phyloP scores from a whole-genome alignment of 2,797 vertebrate species.

The Pseudochirops corinnae region DNA sequence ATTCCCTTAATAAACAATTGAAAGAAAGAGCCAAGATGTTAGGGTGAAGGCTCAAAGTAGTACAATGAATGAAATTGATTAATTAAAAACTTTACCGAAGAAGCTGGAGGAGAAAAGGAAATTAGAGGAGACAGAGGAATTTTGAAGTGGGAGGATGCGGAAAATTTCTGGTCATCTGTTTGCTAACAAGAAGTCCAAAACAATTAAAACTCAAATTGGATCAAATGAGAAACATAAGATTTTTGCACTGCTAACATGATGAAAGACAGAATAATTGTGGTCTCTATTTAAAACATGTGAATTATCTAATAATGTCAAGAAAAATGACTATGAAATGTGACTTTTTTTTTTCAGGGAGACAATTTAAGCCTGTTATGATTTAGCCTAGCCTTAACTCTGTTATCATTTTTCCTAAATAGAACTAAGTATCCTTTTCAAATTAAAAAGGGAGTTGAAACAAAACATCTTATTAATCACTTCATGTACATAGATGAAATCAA shows the following conservation, averaged over 20 bases:
- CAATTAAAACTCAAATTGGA: not conserved
- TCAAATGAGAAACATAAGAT: not conserved
- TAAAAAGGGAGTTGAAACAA: not conserved
- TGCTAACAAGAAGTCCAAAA: not conserved
- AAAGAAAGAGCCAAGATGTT: not conserved
- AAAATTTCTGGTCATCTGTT: not conserved
- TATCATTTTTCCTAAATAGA: not conserved
- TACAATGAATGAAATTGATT: not conserved
- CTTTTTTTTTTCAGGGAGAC: not conserved
- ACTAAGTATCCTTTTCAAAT: not conserved
- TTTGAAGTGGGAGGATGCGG: not conserved
- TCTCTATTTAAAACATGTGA: not conserved
- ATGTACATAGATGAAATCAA: not conserved
- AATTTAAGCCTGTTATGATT: not conserved
- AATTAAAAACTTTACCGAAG: not conserved
- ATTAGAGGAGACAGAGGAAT: not conserved
- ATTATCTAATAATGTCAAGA: not conserved
- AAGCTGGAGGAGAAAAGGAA: not conserved
- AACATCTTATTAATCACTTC: not conserved
- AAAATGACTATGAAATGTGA: not conserved
- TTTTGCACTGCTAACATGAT: not conserved
- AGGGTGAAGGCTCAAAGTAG: not conserved
- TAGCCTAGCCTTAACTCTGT: not conserved
- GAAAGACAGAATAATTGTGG: not conserved
- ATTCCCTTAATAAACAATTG: not conserved